phyloP scores from a whole-genome alignment of 2,113 vertebrate genomes.

The Pyrgilauda ruficollis region DNA sequence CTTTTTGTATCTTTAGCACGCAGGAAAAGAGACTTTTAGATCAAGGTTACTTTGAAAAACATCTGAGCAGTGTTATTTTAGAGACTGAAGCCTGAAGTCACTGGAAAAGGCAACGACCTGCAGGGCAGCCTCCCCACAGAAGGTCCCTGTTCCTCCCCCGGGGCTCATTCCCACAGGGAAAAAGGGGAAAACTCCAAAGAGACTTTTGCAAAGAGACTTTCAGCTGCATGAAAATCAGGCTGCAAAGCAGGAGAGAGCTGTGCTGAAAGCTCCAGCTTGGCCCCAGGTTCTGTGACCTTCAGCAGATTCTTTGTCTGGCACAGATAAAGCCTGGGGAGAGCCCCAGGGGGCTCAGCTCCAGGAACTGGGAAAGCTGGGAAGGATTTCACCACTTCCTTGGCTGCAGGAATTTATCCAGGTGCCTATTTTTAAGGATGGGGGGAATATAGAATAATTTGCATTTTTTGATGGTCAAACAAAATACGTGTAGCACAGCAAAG shows the following conservation, averaged over 20 bases:
- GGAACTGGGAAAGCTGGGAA: not conserved
- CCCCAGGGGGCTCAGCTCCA: not conserved
- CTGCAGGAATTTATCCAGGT: not conserved
- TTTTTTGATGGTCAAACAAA: not conserved
- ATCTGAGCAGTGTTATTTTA: not conserved
- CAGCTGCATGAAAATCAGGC: not conserved
- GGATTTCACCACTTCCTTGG: not conserved
- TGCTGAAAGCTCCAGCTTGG: not conserved
- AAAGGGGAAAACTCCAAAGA: not conserved
- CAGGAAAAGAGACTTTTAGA: not conserved
- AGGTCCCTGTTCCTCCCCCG: not conserved
- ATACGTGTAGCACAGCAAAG: fast-evolving
- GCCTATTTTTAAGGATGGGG: not conserved
- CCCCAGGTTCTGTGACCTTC: conserved; percentile 4
- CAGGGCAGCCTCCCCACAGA: not conserved
- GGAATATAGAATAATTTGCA: not conserved
- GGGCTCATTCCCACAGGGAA: not conserved
- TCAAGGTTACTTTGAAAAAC: not conserved
- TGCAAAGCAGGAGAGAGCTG: not conserved
- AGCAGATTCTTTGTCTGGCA: conserved; percentile 18
- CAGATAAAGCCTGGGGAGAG: not conserved
- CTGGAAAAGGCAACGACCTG: not conserved
- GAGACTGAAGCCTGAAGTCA: not conserved
- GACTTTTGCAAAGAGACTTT: not conserved
- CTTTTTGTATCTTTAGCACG: not conserved